phyloP scores from a whole-genome alignment of 1,140 invertebrate species.

The Frieseomelitta varia region DNA sequence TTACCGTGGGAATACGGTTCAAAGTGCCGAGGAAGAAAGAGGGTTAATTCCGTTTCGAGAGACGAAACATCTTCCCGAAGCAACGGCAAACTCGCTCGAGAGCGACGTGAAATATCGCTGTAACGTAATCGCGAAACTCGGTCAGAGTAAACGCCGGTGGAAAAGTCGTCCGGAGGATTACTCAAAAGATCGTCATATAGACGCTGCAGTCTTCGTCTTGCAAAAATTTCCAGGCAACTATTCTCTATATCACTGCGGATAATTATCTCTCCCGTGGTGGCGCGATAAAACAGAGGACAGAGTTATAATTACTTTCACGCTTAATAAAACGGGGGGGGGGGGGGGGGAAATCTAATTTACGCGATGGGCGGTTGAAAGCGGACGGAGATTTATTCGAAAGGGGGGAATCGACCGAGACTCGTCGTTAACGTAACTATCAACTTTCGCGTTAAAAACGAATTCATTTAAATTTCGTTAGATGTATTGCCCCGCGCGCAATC shows the following conservation, averaged over 20 bases:
- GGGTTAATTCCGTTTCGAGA: constrained; percentile 40
- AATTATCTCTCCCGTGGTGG: not conserved
- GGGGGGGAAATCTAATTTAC: constrained; percentile 1
- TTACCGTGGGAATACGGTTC: not conserved
- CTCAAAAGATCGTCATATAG: not conserved
- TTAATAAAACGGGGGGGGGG: not conserved
- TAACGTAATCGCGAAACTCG: constrained; percentile 37
- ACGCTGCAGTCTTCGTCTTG: not conserved
- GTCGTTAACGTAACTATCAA: not conserved
- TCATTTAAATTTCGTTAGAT: not conserved
- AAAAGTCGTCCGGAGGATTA: constrained; percentile 39
- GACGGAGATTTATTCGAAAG: not conserved
- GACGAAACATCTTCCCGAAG: constrained; percentile 35
- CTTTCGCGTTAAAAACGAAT: not conserved
- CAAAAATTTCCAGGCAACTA: constrained; percentile 27
- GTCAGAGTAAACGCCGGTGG: constrained; percentile 34
- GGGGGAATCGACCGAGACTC: not conserved
- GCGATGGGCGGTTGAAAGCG: not conserved
- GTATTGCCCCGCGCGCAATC: not conserved
- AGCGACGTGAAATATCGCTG: constrained; percentile 1
- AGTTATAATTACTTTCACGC: not conserved
- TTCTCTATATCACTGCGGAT: not conserved
- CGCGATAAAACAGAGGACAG: not conserved
- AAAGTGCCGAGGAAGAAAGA: not conserved
- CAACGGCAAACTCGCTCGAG: not conserved